phyloP scores from a whole-genome alignment of 1,140 invertebrate species.

The Zelostemma sp. region DNA sequence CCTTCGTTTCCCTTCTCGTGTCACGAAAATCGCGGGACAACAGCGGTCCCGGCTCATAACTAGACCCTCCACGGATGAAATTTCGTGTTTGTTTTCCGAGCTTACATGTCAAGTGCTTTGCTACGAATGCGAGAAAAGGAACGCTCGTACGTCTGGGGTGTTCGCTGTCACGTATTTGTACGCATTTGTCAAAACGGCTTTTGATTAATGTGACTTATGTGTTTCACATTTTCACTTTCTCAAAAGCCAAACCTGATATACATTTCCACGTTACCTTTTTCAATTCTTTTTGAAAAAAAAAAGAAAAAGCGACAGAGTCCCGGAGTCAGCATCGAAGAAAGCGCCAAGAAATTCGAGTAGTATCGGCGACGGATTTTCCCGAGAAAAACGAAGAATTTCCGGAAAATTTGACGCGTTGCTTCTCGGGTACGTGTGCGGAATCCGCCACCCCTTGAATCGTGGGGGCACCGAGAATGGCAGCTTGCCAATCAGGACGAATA shows the following conservation, averaged over 20 bases:
- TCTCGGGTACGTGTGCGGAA: background rate
- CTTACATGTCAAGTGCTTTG: background rate
- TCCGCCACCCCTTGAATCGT: background rate
- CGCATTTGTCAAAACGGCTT: too few relatives aligned
- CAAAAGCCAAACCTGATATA: too few relatives aligned
- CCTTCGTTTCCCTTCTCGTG: background rate
- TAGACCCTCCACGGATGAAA: background rate
- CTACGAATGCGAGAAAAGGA: too few relatives aligned
- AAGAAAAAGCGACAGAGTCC: too few relatives aligned
- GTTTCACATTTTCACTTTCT: too few relatives aligned
- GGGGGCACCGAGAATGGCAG: background rate
- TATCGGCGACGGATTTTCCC: background rate
- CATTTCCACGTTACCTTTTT: too few relatives aligned
- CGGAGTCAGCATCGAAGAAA: background rate
- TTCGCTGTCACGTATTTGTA: too few relatives aligned
- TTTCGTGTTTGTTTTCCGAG: background rate
- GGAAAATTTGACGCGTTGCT: background rate
- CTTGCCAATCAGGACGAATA: background rate
- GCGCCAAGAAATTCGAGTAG: background rate
- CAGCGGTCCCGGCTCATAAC: background rate
- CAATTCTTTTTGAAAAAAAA: too few relatives aligned
- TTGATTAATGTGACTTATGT: too few relatives aligned
- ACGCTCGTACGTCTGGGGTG: too few relatives aligned
- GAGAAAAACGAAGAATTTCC: background rate
- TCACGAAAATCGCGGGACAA: background rate